These are phyloP conservation scores for Crocallis elinguaria DNA, from an alignment of 2,888 invertebrate genomes.

Conservation along the genomic window DNA sequence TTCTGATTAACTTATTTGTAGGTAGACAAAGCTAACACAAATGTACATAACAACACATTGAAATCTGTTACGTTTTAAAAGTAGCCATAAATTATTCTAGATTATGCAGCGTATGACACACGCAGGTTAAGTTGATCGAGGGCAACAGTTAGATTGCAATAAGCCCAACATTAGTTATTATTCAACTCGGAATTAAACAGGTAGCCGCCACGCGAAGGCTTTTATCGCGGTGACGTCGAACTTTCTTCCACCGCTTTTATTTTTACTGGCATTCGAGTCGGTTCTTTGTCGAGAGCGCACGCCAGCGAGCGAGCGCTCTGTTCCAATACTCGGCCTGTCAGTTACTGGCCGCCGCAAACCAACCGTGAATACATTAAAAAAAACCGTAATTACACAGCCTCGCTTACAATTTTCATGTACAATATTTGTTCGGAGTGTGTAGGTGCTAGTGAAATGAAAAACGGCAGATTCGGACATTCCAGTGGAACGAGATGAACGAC, in stretches of 20 bases:
- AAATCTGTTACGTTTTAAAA: conserved; percentile 5
- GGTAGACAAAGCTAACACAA: conserved; percentile 1
- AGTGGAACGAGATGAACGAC: conserved; percentile 66
- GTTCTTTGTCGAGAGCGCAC: conserved; percentile 66
- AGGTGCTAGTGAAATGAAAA: conserved; percentile 44
- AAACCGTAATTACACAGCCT: conserved; percentile 51
- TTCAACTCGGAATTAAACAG: conserved; percentile 62
- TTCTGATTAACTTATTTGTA: too few species aligned
- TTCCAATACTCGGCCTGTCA: conserved; percentile 46
- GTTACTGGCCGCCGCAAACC: conserved; percentile 50
- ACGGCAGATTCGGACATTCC: conserved; percentile 47
- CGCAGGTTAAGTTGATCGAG: conserved; percentile 36
- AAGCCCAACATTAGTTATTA: conserved; percentile 65
- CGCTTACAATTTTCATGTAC: conserved; percentile 47
- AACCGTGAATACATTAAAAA: conserved; percentile 65
- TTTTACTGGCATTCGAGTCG: conserved; percentile 69
- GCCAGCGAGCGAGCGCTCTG: conserved; percentile 41
- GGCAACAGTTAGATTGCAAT: conserved; percentile 56
- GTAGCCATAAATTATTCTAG: conserved; percentile 19
- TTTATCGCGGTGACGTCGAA: conserved; percentile 71
- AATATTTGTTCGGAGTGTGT: conserved; percentile 42
- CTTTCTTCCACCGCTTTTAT: conserved; percentile 76
- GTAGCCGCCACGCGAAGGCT: conserved; percentile 66
- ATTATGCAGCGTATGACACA: conserved; percentile 23
- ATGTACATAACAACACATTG: conserved; percentile 3